Evolutionary conservation across 2,797 vertebrate species (phyloP).

Genomic region (Babyrousa celebensis): DNA sequence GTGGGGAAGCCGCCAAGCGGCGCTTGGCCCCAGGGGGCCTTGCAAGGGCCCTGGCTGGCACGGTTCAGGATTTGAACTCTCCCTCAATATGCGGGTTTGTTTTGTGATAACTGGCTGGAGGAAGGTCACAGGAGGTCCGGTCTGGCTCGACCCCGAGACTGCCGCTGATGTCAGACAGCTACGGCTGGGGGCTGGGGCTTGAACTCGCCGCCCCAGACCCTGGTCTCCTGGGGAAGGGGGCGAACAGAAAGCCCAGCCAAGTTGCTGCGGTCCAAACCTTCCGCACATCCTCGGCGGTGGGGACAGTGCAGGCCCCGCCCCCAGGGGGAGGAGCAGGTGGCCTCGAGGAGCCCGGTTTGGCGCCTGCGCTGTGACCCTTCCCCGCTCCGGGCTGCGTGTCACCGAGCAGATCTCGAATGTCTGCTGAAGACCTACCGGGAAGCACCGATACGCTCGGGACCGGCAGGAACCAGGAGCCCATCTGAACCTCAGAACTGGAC

Average conservation of each 20-base stretch:
- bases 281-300: background rate
- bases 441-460: rapidly evolving
- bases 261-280: background rate
- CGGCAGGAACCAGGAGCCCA: rapidly evolving
- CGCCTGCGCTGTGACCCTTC: background rate
- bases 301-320: rapidly evolving
- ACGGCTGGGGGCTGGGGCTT: background rate
- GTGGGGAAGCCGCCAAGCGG: background rate
- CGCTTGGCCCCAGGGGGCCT: background rate
- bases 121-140: background rate
- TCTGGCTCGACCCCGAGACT: background rate
- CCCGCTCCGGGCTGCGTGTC: background rate
- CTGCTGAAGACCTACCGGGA: background rate
- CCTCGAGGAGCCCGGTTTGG: rapidly evolving
- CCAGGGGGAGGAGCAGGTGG: background rate
- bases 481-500: background rate
- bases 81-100: slow-evolving; percentile 33
- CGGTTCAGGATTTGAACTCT: background rate
- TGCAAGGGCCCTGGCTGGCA: background rate
- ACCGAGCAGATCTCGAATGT: rapidly evolving
- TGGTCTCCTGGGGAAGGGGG: background rate
- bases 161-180: background rate
- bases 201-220: background rate
- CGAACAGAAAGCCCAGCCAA: too few species aligned
- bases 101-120: background rate